These are phyloP conservation scores for Daboia siamensis DNA, from an alignment of 2,113 vertebrate genomes.

Conservation along the genomic window DNA sequence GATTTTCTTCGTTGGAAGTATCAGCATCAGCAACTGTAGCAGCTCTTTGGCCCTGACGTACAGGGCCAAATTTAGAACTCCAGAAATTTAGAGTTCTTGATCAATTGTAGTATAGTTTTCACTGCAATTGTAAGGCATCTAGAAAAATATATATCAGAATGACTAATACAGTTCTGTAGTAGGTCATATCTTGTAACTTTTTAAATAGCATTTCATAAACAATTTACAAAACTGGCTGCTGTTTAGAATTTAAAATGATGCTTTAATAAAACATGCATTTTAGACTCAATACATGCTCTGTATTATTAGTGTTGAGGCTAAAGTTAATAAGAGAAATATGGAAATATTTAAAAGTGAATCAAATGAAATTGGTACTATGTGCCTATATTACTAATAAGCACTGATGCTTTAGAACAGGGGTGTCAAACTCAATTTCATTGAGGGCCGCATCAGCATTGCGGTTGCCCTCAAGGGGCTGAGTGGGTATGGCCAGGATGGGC, in stretches of 20 bases:
- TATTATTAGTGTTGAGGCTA: slow-evolving; percentile 49
- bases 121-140: slow-evolving; percentile 41
- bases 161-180: not conserved
- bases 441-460: no score
- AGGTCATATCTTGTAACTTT: not conserved
- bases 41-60: slow-evolving; percentile 9
- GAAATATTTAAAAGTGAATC: slow-evolving; percentile 47
- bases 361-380: slow-evolving; percentile 49
- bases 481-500: no score
- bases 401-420: slow-evolving; percentile 44
- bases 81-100: slow-evolving; percentile 37
- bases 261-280: slow-evolving; percentile 9
- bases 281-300: slow-evolving; percentile 27
- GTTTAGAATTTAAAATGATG: slow-evolving; percentile 14
- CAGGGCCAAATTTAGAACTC: not conserved
- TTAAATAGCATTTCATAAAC: not conserved
- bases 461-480: no score
- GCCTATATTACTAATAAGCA: slow-evolving; percentile 50
- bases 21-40: not conserved
- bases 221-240: not conserved
- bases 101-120: slow-evolving; percentile 51
- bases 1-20: slow-evolving; percentile 21
- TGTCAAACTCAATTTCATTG: no score
- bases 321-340: slow-evolving; percentile 48
- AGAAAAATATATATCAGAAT: not conserved